Evolutionary conservation across 2,113 vertebrate genomes (phyloP), one percentile per base, ranked within the genome.

Genomic region (Spea bombifrons): DNA sequence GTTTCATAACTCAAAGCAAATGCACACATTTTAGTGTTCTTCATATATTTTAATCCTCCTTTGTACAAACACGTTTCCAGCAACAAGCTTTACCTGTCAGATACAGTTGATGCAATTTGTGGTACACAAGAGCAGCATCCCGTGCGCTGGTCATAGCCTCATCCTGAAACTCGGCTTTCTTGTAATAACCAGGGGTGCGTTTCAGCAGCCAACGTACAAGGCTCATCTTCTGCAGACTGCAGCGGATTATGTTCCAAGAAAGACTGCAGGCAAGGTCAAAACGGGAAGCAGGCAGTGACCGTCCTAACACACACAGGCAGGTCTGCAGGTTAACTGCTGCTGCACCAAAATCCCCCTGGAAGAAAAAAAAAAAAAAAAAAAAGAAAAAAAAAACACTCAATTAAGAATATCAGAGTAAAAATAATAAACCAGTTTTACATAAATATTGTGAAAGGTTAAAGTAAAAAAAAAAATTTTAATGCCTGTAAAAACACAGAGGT

Each of bases 221-320:
- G 0, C 92, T 90, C 68, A 97, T 91, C 69, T 96, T 96, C 86
- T 97, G 96, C 82, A 99, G 87, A 86, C 92, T 93, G 61, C 97
- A 98, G 76, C 96, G 97, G 83, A 99, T 97, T 73, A 97, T 77
- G 0, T 98, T 98, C 97, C 97, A 99, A 85, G 94, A 95, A 13
- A 99, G 92, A 30, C 96, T 96, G 83, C 92, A 99, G 82, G 93
- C 89, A 81, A 98, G 89, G 84, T 99, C 97, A 77, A 98, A 87
- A 43, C 87, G 88, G 66, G 95, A 94, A 44, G 94, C 87, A 3
- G 97, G 97, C 10, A 98, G 88, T 0, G 95, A 94, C 79, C 97
- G 90, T 12, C 94, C 95, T 5, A 99, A 85, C 3, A 96, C 91
- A 0, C 92, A 96, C 63, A 99, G 87, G 84, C 96, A 98, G 4